A percentile compares a stretch with the other conserved stretches of the same genome.
Evolutionary conservation across 2,113 vertebrate genomes (phyloP).

Genomic region (Camarhynchus parvulus): DNA sequence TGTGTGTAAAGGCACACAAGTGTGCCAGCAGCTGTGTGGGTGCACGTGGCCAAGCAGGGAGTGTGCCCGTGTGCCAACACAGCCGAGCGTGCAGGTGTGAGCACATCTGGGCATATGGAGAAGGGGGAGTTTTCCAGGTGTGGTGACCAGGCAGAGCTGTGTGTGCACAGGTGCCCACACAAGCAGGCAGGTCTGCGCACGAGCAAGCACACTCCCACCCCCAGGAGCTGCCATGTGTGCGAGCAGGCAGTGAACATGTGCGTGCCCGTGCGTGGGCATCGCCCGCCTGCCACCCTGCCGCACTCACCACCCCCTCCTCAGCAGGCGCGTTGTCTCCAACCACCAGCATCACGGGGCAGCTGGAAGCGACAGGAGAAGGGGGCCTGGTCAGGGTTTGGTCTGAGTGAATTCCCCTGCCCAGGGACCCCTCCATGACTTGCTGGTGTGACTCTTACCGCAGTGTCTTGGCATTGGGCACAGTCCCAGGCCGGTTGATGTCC

Average conservation of each 20-base stretch:
- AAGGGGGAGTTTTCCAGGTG: not conserved
- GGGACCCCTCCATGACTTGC: not conserved
- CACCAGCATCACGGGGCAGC: constrained; percentile 95
- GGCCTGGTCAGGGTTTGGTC: not conserved
- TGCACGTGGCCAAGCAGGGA: not conserved
- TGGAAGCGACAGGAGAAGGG: constrained; percentile 55
- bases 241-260: not conserved
- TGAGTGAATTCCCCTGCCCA: not conserved
- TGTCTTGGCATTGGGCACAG: constrained; percentile 90
- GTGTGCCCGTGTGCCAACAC: rapidly evolving
- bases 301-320: constrained; percentile 95
- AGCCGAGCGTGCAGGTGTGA: rapidly evolving
- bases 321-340: constrained; percentile 94
- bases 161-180: rapidly evolving
- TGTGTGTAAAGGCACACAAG: not conserved
- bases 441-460: constrained; percentile 77
- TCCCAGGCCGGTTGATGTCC: constrained; percentile 93
- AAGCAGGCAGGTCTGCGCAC: not conserved
- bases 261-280: rapidly evolving
- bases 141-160: not conserved
- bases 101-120: not conserved
- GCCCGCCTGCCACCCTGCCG: rapidly evolving
- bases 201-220: rapidly evolving
- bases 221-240: not conserved
- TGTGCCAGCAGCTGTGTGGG: not conserved